A percentile compares a stretch with the other conserved stretches of the same genome.
These are phyloP conservation scores for Etheostoma spectabile DNA, from an alignment of 2,113 vertebrate genomes.

Conservation along the genomic window DNA sequence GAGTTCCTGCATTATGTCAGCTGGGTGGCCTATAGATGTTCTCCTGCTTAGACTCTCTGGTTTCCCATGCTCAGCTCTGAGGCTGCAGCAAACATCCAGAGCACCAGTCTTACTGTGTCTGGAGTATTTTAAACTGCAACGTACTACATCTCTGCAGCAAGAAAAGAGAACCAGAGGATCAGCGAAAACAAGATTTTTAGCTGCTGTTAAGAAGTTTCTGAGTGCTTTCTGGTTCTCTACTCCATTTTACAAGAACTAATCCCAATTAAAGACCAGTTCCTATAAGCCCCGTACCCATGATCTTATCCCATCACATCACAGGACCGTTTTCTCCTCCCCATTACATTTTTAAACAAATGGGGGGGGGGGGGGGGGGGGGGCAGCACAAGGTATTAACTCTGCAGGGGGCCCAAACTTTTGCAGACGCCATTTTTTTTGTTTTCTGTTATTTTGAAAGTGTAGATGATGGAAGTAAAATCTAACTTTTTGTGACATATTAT, in stretches of 20 bases:
- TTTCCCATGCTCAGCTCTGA: neutral
- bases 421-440: too few relatives aligned
- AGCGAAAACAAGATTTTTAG: neutral
- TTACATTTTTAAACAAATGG: neutral
- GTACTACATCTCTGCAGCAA: neutral
- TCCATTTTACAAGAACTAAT: neutral
- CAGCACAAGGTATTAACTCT: too few relatives aligned
- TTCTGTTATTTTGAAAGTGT: too few relatives aligned
- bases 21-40: constrained; percentile 57
- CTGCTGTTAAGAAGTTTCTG: too few relatives aligned
- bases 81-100: neutral
- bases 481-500: too few relatives aligned
- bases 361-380: too few relatives aligned
- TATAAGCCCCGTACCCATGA: neutral
- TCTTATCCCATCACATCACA: too few relatives aligned
- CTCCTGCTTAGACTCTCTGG: neutral
- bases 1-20: constrained; percentile 55
- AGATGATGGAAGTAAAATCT: too few relatives aligned
- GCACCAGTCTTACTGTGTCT: neutral
- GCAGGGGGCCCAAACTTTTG: too few relatives aligned
- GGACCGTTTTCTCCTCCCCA: neutral
- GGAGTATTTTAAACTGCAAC: neutral
- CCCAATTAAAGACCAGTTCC: neutral
- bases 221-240: too few relatives aligned
- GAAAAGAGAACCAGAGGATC: neutral